phyloP scores from a whole-genome alignment of 2,888 invertebrate genomes.

The Agrochola lychnidis region DNA sequence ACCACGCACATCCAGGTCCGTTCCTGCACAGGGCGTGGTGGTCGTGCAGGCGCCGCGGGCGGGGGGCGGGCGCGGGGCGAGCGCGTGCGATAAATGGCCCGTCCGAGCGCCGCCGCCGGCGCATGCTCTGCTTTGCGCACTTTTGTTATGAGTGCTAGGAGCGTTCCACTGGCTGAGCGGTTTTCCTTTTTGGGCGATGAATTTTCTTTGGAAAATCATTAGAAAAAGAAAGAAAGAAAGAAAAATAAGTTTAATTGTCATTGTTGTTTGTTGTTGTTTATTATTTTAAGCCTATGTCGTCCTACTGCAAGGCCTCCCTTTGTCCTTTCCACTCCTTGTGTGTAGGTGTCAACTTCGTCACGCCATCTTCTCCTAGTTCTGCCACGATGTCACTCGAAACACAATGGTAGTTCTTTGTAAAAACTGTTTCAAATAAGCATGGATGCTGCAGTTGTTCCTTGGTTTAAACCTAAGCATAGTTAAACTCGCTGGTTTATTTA shows the following conservation, averaged over 20 bases:
- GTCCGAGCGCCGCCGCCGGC: conserved; percentile 79
- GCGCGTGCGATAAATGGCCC: conserved; percentile 82
- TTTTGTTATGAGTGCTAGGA: conserved; percentile 54
- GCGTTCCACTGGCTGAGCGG: conserved; percentile 45
- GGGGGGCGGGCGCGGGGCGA: conserved; percentile 76
- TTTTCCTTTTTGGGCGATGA: conserved; percentile 18
- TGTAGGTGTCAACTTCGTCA: not conserved
- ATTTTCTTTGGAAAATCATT: not conserved
- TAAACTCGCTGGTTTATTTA: not conserved
- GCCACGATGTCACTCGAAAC: not conserved
- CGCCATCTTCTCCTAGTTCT: not conserved
- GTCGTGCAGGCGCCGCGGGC: conserved; percentile 79
- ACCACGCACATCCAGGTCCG: conserved; percentile 67
- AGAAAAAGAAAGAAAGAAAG: no score
- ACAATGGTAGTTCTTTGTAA: not conserved
- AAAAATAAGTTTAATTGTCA: no score
- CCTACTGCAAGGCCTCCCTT: not conserved
- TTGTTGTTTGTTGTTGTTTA: no score
- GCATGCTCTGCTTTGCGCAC: conserved; percentile 81
- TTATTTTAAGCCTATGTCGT: not conserved
- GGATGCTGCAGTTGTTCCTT: not conserved
- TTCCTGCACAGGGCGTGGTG: conserved; percentile 82
- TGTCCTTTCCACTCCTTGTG: not conserved
- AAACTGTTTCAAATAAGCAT: not conserved
- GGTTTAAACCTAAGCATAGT: no score